These are phyloP conservation scores for Salmo trutta DNA, from an alignment of 2,797 vertebrate species.

Conservation along the genomic window DNA sequence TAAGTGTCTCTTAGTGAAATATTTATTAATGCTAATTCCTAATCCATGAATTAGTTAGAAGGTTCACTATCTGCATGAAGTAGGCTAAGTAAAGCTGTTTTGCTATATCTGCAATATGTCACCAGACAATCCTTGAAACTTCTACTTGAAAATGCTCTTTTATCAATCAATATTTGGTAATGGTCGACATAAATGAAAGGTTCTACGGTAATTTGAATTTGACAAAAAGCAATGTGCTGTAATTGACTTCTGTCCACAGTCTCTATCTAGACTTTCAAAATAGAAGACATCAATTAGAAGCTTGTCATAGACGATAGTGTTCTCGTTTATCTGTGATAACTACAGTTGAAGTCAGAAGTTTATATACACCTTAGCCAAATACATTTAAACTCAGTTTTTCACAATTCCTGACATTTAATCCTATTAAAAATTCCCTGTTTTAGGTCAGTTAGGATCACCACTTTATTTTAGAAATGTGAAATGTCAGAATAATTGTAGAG, in stretches of 20 bases:
- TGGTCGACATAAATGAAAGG: no score
- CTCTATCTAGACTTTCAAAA: constrained; percentile 61
- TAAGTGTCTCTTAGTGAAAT: constrained; percentile 24
- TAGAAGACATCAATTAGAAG: constrained; percentile 59
- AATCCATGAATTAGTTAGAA: constrained; percentile 26
- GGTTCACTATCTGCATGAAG: neutral
- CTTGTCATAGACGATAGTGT: constrained; percentile 62
- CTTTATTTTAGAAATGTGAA: no score
- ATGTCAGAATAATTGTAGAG: no score
- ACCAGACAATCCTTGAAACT: no score
- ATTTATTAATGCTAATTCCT: constrained; percentile 30
- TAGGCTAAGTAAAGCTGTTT: neutral
- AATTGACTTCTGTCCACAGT: constrained; percentile 29
- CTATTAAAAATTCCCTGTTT: no score
- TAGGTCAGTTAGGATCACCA: no score
- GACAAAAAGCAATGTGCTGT: constrained; percentile 20
- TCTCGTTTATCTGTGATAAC: constrained; percentile 62
- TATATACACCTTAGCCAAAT: no score
- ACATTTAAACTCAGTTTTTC: no score
- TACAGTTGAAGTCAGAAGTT: constrained; percentile 7
- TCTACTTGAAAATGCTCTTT: neutral
- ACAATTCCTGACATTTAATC: no score
- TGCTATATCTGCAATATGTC: neutral
- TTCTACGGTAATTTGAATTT: neutral
- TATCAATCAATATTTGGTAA: neutral